Evolutionary conservation across 2,888 invertebrate species (phyloP).

Genomic region (Cyclophora punctaria): DNA sequence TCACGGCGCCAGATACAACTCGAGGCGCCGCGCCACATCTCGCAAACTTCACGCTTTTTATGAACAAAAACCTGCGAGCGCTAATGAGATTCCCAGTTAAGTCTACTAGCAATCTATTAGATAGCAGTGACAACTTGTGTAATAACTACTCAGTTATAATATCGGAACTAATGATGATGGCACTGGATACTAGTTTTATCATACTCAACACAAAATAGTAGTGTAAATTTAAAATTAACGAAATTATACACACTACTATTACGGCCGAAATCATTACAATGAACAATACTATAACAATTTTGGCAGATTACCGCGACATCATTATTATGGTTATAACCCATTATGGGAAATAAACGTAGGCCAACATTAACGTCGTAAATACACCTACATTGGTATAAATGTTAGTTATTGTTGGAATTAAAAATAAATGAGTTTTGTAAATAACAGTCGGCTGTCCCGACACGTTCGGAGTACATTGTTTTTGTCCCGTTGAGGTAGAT

Average conservation of each 20-base stretch:
- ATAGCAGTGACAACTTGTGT: neutral
- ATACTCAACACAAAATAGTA: too few relatives aligned
- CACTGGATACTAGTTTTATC: too few relatives aligned
- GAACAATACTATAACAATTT: constrained; percentile 33
- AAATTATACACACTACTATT: too few relatives aligned
- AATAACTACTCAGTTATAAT: constrained; percentile 6
- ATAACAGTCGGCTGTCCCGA: constrained; percentile 10
- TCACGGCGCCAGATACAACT: constrained; percentile 43
- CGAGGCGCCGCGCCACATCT: constrained; percentile 28
- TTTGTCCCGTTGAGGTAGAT: constrained; percentile 48
- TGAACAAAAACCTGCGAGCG: constrained; percentile 30
- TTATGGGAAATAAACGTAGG: constrained; percentile 41
- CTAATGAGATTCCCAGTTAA: constrained; percentile 28
- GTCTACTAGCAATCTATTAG: neutral
- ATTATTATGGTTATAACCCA: constrained; percentile 37
- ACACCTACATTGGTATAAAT: constrained; percentile 32
- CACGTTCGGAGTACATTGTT: constrained; percentile 39
- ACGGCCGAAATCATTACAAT: constrained; percentile 6
- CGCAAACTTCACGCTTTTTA: constrained; percentile 37
- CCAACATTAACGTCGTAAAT: constrained; percentile 34
- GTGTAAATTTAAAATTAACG: too few relatives aligned
- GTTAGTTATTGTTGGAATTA: constrained; percentile 1
- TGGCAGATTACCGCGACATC: constrained; percentile 32
- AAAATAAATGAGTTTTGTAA: constrained; percentile 16
- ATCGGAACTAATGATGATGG: neutral